Base-by-base conservation (phyloP, 2,888 invertebrate genomes). In the Folsomia manolachei region DNA sequence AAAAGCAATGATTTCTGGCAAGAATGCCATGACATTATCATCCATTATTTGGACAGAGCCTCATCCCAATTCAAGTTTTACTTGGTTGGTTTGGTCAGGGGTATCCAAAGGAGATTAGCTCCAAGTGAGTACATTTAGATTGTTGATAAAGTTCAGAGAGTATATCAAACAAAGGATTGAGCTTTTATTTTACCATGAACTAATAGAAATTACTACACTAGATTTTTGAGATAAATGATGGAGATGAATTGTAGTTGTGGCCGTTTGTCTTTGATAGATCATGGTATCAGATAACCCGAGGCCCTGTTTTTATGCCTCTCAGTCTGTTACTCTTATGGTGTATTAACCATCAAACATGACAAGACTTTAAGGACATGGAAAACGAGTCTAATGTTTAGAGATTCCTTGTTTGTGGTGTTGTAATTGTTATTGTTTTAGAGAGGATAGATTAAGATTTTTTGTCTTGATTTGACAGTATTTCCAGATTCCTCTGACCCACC, bases 41-140 rank as follows among this genome's bases (percentile, higher is more conserved):
- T 63, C 27, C 63, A 63, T 63, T 25, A 63, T 21, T 7, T 63
- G 79, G 74, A 76, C 77, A 75, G 76, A 71, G 69, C 76, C 67
- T 69, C 74, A 71, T 62, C 69, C 63, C 71, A 65, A 71, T 74
- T 65, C 65, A 62, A 71, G 27, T 52, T 69, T 67, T 67, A n/a
- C n/a, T n/a, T n/a, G n/a, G n/a, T n/a, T n/a, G n/a, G n/a, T n/a
- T n/a, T n/a, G n/a, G n/a, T n/a, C n/a, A n/a, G n/a, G n/a, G 23
- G 27, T 21, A 53, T 67, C 27, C 23, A 51, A 51, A 51, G 67
- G 24, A 19, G 56, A 24, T 64, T 56, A 56, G 56, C 56, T 56
- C 56, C 56, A 56, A 56, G 56, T 56, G 56, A 56, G 56, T 56
- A 56, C 56, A 56, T 56, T 56, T 56, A 56, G 56, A 56, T 56